Evolutionary conservation across 2,113 vertebrate species (phyloP).

Genomic region (Oriolus oriolus): DNA sequence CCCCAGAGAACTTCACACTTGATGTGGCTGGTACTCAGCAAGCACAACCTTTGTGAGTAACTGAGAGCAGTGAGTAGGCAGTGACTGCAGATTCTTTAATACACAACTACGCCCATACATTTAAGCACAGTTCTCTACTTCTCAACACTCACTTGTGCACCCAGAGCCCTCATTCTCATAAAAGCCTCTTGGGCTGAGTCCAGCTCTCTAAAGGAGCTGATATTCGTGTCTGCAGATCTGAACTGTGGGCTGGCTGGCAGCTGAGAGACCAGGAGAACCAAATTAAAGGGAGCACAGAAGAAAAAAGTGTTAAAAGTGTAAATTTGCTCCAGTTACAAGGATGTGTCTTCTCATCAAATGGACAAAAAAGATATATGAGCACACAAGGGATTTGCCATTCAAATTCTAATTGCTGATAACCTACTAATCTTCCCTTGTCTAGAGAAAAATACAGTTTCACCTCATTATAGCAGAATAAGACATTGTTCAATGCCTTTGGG

Average conservation of each 20-base stretch:
- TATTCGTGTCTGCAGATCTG: background rate
- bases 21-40: background rate
- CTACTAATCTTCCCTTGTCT: background rate
- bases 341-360: background rate
- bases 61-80: background rate
- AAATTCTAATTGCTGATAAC: background rate
- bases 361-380: background rate
- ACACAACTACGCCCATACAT: rapidly evolving
- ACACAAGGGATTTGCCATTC: background rate
- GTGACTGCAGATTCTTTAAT: background rate
- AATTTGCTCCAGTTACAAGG: background rate
- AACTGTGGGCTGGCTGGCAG: background rate
- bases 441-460: background rate
- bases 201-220: background rate
- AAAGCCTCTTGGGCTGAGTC: background rate
- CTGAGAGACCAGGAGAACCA: background rate
- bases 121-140: background rate
- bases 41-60: background rate
- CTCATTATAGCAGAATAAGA: background rate
- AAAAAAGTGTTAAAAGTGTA: background rate
- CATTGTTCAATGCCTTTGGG: background rate
- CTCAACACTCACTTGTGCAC: background rate
- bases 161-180: background rate
- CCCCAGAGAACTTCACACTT: background rate
- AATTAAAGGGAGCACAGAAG: background rate